These are phyloP conservation scores for Ligdia adustata DNA, from an alignment of 2,888 invertebrate species.

Conservation along the genomic window DNA sequence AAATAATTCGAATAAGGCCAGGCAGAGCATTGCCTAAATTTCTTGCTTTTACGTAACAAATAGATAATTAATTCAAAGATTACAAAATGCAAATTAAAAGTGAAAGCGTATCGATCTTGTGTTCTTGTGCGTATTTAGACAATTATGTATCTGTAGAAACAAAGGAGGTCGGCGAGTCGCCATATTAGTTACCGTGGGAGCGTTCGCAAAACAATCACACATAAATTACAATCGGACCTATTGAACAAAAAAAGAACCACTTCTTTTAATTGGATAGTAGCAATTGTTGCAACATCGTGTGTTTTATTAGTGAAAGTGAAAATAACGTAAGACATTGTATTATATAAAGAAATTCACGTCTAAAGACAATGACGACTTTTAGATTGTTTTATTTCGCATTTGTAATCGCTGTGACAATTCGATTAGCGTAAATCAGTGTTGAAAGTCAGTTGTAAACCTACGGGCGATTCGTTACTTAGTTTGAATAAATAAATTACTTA, in stretches of 20 bases:
- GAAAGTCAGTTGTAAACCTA: slow-evolving; percentile 6
- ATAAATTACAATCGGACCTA: slow-evolving; percentile 12
- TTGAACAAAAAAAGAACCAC: slow-evolving; percentile 39
- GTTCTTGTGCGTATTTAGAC: slow-evolving; percentile 56
- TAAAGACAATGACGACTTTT: slow-evolving; percentile 26
- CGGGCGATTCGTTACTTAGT: slow-evolving; percentile 2
- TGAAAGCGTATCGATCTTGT: slow-evolving; percentile 62
- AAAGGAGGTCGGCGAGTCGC: slow-evolving; percentile 32
- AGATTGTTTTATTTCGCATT: slow-evolving; percentile 31
- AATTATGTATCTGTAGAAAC: slow-evolving; percentile 52
- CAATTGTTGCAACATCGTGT: slow-evolving; percentile 23
- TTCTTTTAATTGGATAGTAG: slow-evolving; percentile 40
- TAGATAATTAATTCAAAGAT: slow-evolving; percentile 18
- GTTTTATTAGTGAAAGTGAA: slow-evolving; percentile 35
- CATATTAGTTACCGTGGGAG: slow-evolving; percentile 45
- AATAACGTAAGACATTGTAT: slow-evolving; percentile 35
- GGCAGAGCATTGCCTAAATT: too few relatives aligned
- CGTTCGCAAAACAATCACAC: slow-evolving; percentile 45
- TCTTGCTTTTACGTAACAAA: slow-evolving; percentile 9
- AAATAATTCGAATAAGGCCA: too few relatives aligned
- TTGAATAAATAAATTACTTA: background rate
- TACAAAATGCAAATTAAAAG: slow-evolving; percentile 61
- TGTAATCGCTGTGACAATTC: slow-evolving; percentile 18
- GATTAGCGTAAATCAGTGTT: slow-evolving; percentile 18
- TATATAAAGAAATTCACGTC: slow-evolving; percentile 32